Evolutionary conservation across 2,888 invertebrate species (phyloP).

Genomic region (Andrena camellia): DNA sequence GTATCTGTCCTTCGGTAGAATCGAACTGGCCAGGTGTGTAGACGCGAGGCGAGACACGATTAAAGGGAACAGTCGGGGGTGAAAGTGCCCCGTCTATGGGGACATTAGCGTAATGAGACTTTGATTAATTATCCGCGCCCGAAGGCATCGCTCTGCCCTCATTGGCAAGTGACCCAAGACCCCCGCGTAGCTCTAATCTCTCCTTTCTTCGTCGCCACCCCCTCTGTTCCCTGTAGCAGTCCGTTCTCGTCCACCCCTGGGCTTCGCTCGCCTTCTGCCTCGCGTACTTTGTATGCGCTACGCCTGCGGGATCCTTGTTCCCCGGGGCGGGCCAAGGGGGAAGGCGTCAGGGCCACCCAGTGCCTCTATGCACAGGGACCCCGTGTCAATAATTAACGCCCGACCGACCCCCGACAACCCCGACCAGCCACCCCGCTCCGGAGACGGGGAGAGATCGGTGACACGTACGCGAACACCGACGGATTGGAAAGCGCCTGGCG

Average conservation of each 20-base stretch:
- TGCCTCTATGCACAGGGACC: conserved; percentile 50
- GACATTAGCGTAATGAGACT: conserved; percentile 75
- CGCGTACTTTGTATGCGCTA: conserved; percentile 64
- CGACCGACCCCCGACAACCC: conserved; percentile 65
- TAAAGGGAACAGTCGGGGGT: background rate
- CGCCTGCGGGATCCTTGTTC: conserved; percentile 58
- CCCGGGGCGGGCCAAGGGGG: conserved; percentile 36
- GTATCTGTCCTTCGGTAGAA: background rate
- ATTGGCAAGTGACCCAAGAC: conserved; percentile 72
- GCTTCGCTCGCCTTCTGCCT: conserved; percentile 52
- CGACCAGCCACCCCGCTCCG: background rate
- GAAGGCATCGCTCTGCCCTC: conserved; percentile 62
- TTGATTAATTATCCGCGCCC: conserved; percentile 77
- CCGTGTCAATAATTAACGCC: conserved; percentile 76
- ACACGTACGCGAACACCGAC: conserved; percentile 42
- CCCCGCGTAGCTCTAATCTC: conserved; percentile 43
- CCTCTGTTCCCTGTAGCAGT: conserved; percentile 1
- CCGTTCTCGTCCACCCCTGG: conserved; percentile 9
- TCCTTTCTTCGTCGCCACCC: conserved; percentile 19
- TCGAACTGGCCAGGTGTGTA: background rate
- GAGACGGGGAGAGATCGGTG: conserved; percentile 34
- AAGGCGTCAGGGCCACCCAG: conserved; percentile 34
- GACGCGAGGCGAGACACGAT: background rate
- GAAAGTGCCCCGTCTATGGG: conserved; percentile 29
- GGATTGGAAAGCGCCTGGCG: background rate